Base-by-base conservation (phyloP, 2,797 vertebrate genomes). In the Tenualosa ilisha region DNA sequence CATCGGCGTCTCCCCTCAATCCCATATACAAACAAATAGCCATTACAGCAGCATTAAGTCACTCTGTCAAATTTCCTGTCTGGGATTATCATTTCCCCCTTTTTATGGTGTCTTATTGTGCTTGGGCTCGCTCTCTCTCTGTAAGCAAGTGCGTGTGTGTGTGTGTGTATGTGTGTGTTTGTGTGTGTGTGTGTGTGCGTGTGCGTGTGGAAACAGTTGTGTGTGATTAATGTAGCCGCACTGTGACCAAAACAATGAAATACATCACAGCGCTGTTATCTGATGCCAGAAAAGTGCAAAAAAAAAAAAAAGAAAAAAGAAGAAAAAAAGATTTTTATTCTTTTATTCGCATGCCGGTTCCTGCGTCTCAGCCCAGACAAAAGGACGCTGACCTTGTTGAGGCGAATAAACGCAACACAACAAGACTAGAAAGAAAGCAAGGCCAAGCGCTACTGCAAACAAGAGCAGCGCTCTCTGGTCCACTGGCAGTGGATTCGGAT, bases 1-100 rank as follows among this genome's bases (percentile, higher is more conserved):
- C 31, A 40, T 53, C 1, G 2, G 13, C 31, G 31, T 5, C 37
- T 6, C 68, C 12, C 68, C 65, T 40, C 15, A 68, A 75, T 75
- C 40, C 68, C 68, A 75, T 75, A 37, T 8, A 75, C 68, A 75
- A 43, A 75, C 68, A 75, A 31, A 31, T 31, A 40, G 68, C 31
- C 68, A 75, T 75, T 75, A 75, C 37, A 13, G 37, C 68, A 17
- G 37, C 68, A 75, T 75, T 75, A 75, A 75, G 68, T 75, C 68
- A 75, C 68, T 43, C 68, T 75, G 68, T 75, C 68, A 40, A 75
- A 75, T 75, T 75, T 75, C 68, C 68, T 75, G 68, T 75, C 68
- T 13, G 31, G 68, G 37, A 75, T 75, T 75, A 75, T 75, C 40
- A 17, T 17, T 75, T 75, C 68, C 68, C 24, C n/a, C 68, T 75